phyloP scores from a whole-genome alignment of 2,113 vertebrate genomes.

The Bubalus kerabau region DNA sequence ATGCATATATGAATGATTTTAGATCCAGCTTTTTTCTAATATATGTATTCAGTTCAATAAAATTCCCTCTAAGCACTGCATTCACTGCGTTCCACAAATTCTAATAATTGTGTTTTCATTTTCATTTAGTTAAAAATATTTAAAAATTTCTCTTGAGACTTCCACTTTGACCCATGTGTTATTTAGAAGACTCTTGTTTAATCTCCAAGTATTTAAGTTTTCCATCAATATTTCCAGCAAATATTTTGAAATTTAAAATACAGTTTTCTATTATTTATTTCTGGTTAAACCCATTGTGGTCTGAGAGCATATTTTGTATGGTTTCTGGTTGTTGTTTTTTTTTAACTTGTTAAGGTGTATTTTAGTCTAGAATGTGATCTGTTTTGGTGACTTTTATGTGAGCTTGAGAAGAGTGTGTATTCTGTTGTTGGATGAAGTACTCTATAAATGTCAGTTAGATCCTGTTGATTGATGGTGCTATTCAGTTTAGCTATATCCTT shows the following conservation, averaged over 20 bases:
- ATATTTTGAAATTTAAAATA: slow-evolving; percentile 18
- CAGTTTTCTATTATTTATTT: slow-evolving; percentile 17
- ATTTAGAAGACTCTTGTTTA: slow-evolving; percentile 26
- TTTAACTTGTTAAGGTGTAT: background rate
- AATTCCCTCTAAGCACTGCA: background rate
- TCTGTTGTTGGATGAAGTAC: slow-evolving; percentile 30
- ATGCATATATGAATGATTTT: slow-evolving; percentile 8
- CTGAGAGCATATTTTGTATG: background rate
- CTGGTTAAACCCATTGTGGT: background rate
- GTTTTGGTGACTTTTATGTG: background rate
- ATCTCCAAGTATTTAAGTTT: slow-evolving; percentile 34
- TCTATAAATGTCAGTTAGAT: slow-evolving; percentile 47
- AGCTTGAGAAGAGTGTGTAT: slow-evolving; percentile 10
- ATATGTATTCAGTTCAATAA: background rate
- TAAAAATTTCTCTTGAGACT: background rate
- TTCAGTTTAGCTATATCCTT: slow-evolving; percentile 1
- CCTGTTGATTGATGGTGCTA: slow-evolving; percentile 16
- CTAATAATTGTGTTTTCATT: slow-evolving; percentile 41
- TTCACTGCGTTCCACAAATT: background rate
- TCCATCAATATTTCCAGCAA: background rate
- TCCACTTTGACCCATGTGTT: background rate
- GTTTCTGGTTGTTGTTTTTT: background rate
- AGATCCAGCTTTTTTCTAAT: background rate
- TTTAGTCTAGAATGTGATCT: background rate
- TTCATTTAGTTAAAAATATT: slow-evolving; percentile 16